Evolutionary conservation across 2,113 vertebrate species (phyloP).

Genomic region (Tricholaema leucomelas): DNA sequence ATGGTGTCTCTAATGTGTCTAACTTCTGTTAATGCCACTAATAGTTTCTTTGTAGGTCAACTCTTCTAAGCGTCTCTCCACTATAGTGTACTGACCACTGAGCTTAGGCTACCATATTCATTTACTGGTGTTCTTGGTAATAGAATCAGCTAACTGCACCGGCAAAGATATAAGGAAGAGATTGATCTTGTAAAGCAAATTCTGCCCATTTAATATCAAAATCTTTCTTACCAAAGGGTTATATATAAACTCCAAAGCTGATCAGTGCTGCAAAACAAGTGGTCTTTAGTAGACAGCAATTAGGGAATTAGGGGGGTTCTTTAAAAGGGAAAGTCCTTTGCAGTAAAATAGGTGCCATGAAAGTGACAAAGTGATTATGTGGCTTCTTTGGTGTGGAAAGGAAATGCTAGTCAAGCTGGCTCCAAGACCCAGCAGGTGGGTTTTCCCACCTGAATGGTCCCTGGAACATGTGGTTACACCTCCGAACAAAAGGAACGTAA

Average conservation of each 20-base stretch:
- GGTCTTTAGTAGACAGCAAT: constrained; percentile 42
- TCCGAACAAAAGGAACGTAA: constrained; percentile 36
- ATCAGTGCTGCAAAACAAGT: constrained; percentile 35
- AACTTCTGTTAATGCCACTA: constrained; percentile 9
- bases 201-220: background rate
- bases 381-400: constrained; percentile 52
- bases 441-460: constrained; percentile 33
- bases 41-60: background rate
- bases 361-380: constrained; percentile 66
- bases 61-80: background rate
- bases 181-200: background rate
- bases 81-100: background rate
- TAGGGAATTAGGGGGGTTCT: background rate
- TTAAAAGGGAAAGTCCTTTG: constrained; percentile 45
- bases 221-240: background rate
- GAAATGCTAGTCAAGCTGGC: constrained; percentile 41
- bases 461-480: constrained; percentile 23
- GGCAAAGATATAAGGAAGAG: background rate
- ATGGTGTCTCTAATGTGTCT: background rate
- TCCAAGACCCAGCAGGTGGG: constrained; percentile 57
- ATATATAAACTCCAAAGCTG: background rate
- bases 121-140: background rate
- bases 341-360: constrained; percentile 48
- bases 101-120: background rate
- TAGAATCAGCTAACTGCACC: background rate